Percentiles rank a stretch among this genome's conserved stretches.
These are phyloP conservation scores for Pelosia muscerda DNA, from an alignment of 2,888 invertebrate species.

Conservation along the genomic window DNA sequence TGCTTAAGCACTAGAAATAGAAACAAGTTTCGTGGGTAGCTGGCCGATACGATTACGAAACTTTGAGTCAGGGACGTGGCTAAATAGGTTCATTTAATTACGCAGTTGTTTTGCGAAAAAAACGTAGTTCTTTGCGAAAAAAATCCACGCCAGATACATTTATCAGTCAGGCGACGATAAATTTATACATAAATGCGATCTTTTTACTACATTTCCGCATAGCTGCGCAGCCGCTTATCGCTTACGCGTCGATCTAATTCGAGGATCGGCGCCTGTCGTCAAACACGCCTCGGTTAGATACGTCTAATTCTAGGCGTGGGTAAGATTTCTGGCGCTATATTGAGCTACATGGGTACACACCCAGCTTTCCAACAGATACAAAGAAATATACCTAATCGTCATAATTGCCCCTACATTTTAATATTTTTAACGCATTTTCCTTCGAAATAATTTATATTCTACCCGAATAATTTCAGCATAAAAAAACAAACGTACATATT, in stretches of 20 bases:
- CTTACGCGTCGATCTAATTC: conserved; percentile 78
- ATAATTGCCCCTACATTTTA: not conserved
- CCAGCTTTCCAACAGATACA: conserved; percentile 39
- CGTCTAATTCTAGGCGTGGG: conserved; percentile 72
- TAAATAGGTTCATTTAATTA: conserved; percentile 69
- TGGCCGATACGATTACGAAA: conserved; percentile 70
- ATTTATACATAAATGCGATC: conserved; percentile 80
- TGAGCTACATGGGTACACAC: conserved; percentile 55
- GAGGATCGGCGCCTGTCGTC: conserved; percentile 77
- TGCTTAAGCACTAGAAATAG: conserved; percentile 72
- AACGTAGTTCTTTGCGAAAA: conserved; percentile 65
- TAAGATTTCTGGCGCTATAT: conserved; percentile 61
- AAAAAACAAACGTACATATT: not conserved
- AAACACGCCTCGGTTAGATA: conserved; percentile 70
- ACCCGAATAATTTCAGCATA: not conserved
- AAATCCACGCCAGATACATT: conserved; percentile 72
- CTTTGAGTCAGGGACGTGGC: conserved; percentile 72
- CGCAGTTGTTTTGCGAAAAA: conserved; percentile 65
- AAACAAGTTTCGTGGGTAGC: conserved; percentile 80
- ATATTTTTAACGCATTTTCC: not conserved
- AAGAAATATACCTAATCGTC: not conserved
- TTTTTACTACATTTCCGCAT: conserved; percentile 84
- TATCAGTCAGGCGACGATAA: conserved; percentile 77
- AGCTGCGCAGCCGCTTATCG: conserved; percentile 76
- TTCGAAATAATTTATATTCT: not conserved